Evolutionary conservation across 1,140 invertebrate species (phyloP), one percentile per base, ranked within the genome.

Genomic region (Bursaphelenchus mucronatus): DNA sequence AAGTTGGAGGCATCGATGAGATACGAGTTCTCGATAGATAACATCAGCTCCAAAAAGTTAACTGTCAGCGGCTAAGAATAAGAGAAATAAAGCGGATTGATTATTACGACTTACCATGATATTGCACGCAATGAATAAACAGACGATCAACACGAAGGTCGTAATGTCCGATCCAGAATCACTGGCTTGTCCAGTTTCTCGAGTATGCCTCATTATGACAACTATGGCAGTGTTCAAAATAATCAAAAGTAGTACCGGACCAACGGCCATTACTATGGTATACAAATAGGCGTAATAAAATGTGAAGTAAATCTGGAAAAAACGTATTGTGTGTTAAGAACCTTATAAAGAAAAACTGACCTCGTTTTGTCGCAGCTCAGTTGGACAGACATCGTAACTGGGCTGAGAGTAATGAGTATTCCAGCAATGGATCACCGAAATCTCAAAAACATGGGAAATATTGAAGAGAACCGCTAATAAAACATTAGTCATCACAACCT

Each of bases 1-100:
- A 77, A 50, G 54, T 76, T 76, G 15, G 75, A 77, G 13, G 77
- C 51, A 39, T 76, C 75, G 39, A 76, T 74, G 15, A 76, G 53
- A 30, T 76, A 76, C 11, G 75, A 56, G 52, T 76, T 76, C 11
- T 64, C 66, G 13, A 75, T 64, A 0, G 44, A 47, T 40, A 75
- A 68, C 9, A 71, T 52, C 10, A 76, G 61, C 51, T 76, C 75
- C 62, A 76, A 55, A 53, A 76, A 68, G 58, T 76, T 76, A 7
- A 76, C 72, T 10, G 72, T 70, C 40, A 76, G 46, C 11, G 75
- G 74, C 75, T 76, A 58, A 68, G 75, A 59, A 45, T 40, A 11
- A 21, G 15, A 45, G 21, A 8, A n/a, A 41, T 39, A 41, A 11
- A 17, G 49, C 52, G 21, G 17, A 63, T 64, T 64, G 21, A 5